Conservation (phyloP, 2,888 invertebrate species). For the Heliconius charithonia region DNA sequence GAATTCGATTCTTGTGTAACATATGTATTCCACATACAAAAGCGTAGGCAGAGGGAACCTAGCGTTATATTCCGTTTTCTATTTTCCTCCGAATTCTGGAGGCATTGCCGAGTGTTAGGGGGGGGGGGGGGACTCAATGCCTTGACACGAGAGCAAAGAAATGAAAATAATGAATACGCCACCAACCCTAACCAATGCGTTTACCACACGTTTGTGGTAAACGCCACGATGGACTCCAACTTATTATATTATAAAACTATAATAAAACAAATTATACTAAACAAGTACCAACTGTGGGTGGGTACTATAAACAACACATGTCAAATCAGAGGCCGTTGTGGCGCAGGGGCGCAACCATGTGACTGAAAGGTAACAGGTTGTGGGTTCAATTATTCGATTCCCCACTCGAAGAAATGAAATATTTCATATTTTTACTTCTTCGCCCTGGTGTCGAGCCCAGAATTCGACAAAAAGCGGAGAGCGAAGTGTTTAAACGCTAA, state of each 20-base stretch:
- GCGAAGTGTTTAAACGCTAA: no score
- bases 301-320: neutral
- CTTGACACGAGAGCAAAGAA: neutral
- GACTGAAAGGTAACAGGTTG: no score
- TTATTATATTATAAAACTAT: no score
- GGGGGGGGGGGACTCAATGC: neutral
- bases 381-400: no score
- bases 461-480: no score
- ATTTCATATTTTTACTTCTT: no score
- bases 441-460: neutral
- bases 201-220: neutral
- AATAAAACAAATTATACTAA: neutral
- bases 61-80: neutral
- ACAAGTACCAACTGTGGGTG: neutral
- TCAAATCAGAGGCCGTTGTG: constrained; percentile 1
- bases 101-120: neutral
- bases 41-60: neutral
- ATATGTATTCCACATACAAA: neutral
- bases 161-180: neutral
- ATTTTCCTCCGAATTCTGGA: neutral
- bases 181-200: no score
- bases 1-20: neutral
- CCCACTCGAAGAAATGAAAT: no score
- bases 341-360: no score
- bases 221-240: neutral